These are phyloP conservation scores for Falco biarmicus DNA, from an alignment of 2,797 vertebrate genomes.

Conservation along the genomic window DNA sequence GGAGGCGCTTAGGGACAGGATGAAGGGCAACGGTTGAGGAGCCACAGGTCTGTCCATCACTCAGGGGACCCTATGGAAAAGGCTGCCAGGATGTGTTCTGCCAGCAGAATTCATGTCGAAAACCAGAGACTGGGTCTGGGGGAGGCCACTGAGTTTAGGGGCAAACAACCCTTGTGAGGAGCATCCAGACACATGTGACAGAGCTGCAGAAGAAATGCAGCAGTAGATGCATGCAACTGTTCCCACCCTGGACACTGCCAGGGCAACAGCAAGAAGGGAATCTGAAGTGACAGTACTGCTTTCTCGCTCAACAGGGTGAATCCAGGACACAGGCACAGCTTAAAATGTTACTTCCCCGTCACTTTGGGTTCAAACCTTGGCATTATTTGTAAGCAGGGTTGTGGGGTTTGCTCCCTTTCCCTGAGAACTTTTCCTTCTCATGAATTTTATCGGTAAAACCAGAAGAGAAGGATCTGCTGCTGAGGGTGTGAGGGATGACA, in stretches of 20 bases:
- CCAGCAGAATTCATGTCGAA: not conserved
- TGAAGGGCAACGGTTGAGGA: not conserved
- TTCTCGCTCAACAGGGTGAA: not conserved
- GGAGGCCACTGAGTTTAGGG: not conserved
- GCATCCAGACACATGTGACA: not conserved
- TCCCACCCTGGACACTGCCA: slow-evolving; percentile 16
- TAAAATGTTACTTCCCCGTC: not conserved
- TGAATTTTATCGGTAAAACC: not conserved
- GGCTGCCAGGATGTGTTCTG: fast-evolving
- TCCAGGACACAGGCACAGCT: slow-evolving; percentile 4
- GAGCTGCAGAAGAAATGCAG: fast-evolving
- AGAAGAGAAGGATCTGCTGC: not conserved
- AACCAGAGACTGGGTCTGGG: not conserved
- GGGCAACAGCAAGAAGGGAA: not conserved
- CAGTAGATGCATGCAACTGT: not conserved
- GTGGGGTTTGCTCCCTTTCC: not conserved
- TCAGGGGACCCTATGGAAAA: not conserved
- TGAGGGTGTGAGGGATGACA: not conserved
- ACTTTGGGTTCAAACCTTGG: not conserved
- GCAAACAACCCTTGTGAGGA: not conserved
- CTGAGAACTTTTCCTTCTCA: not conserved
- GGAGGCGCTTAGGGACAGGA: slow-evolving; percentile 42
- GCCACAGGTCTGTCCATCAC: slow-evolving; percentile 8
- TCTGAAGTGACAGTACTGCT: slow-evolving; percentile 40
- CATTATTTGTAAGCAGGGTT: not conserved